A percentile compares a stretch with the other conserved stretches of the same genome.
These are phyloP conservation scores for Lycorma delicatula DNA, from an alignment of 1,140 invertebrate genomes.

Conservation along the genomic window DNA sequence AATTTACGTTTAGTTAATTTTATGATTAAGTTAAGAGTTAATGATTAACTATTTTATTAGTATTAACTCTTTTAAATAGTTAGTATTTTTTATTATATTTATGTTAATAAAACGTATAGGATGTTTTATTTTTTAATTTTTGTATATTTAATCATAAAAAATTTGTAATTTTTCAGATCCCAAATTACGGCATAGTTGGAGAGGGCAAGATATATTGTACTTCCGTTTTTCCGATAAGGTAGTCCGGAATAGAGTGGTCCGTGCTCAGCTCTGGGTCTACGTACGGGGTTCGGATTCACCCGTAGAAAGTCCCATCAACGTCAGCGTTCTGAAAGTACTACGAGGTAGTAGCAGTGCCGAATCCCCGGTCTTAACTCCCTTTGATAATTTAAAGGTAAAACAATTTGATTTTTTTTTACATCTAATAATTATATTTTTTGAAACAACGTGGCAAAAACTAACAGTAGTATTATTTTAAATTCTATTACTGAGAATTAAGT, in stretches of 20 bases:
- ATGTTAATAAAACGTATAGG: too few relatives aligned
- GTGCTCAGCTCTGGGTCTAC: conserved; percentile 46
- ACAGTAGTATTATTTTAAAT: background rate
- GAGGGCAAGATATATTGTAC: conserved; percentile 41
- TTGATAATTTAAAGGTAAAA: conserved; percentile 17
- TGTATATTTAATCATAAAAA: too few relatives aligned
- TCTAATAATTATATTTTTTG: background rate
- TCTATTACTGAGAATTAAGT: background rate
- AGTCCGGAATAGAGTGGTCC: conserved; percentile 42
- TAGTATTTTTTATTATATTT: too few relatives aligned
- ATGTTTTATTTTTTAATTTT: too few relatives aligned
- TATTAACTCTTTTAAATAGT: too few relatives aligned
- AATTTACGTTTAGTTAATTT: too few relatives aligned
- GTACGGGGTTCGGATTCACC: conserved; percentile 39
- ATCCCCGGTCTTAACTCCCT: conserved; percentile 16
- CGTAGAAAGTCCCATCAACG: conserved; percentile 12
- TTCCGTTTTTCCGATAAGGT: conserved; percentile 50
- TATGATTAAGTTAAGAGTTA: too few relatives aligned
- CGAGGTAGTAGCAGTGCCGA: conserved; percentile 35
- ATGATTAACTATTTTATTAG: too few relatives aligned
- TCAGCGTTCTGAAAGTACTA: conserved; percentile 19
- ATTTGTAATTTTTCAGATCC: conserved; percentile 42
- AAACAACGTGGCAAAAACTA: background rate
- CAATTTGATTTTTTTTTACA: background rate
- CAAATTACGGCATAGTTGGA: conserved; percentile 41